Base-by-base conservation (phyloP, 2,888 invertebrate genomes). In the Ferdinandea cuprea region DNA sequence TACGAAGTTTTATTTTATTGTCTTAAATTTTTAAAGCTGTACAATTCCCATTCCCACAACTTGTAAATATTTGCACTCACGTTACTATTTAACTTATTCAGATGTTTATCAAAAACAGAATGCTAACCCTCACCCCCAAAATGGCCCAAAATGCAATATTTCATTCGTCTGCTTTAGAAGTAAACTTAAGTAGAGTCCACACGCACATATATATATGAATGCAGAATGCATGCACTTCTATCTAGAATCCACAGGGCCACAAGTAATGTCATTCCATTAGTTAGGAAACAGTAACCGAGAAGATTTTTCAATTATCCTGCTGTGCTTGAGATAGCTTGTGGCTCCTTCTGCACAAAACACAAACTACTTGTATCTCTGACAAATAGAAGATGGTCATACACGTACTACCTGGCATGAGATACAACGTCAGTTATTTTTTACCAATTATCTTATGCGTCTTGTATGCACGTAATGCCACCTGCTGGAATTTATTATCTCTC, bases 261-360 rank as follows among this genome's bases (percentile, higher is more conserved):
- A 76, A 76, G n/a, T 69, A 52, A 74, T 74, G 74, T 50, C 68
- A 63, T 74, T 63, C 28, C 68, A 74, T 80, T 80, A 80, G 48
- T 35, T 61, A 58, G 19, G 32, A 74, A 63, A 65, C 65, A 72
- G 35, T 44, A 50, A 50, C 32, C 13, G 15, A 21, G 42, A 19
- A 61, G 54, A 63, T 80, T 80, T 77, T 81, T 71, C 77, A 81
- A 77, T 81, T 81, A 81, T 54, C 77, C 77, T 54, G 63, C 81
- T 71, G 77, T 76, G 71, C 63, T n/a, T 5, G 19, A 25, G 61
- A 42, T 44, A 19, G 13, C 32, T 68, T 15, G 25, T 19, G 30
- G 59, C 44, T 61, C 44, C 42, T 46, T 19, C 17, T 15, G 63
- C 63, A 61, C 3, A 61, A 32, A 52, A 4, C 61, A 52, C 9